phyloP scores from a whole-genome alignment of 2,113 vertebrate species.

The Dendrocopos noguchii region DNA sequence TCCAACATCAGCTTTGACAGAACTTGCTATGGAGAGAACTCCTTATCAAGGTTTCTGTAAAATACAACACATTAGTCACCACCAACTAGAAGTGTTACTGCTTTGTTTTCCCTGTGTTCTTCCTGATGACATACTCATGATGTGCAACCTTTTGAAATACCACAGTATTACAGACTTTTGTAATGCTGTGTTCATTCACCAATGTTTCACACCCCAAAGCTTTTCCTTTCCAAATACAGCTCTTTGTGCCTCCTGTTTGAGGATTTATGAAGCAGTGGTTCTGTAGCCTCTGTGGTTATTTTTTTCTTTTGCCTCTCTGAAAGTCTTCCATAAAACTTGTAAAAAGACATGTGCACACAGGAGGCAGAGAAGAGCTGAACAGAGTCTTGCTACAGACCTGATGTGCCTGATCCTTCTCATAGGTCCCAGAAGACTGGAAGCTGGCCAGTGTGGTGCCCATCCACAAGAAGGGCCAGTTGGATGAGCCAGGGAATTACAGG shows the following conservation, averaged over 20 bases:
- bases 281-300: neutral
- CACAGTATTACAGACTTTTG: neutral
- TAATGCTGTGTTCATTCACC: neutral
- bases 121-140: accelerated
- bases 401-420: neutral
- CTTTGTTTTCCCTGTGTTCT: neutral
- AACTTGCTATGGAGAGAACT: neutral
- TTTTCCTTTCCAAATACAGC: neutral
- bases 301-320: neutral
- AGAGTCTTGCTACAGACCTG: neutral
- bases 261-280: neutral
- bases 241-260: neutral
- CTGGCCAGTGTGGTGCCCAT: no score
- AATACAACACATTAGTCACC: neutral
- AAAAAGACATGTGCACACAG: neutral
- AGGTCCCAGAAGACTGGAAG: no score
- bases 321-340: neutral
- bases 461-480: no score
- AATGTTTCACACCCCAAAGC: neutral
- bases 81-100: neutral
- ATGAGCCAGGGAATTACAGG: no score
- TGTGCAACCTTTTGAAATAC: neutral
- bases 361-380: neutral
- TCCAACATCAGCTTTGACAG: neutral
- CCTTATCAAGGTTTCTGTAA: neutral